These are phyloP conservation scores for Vombatus ursinus DNA, from an alignment of 2,113 vertebrate genomes.

Conservation along the genomic window DNA sequence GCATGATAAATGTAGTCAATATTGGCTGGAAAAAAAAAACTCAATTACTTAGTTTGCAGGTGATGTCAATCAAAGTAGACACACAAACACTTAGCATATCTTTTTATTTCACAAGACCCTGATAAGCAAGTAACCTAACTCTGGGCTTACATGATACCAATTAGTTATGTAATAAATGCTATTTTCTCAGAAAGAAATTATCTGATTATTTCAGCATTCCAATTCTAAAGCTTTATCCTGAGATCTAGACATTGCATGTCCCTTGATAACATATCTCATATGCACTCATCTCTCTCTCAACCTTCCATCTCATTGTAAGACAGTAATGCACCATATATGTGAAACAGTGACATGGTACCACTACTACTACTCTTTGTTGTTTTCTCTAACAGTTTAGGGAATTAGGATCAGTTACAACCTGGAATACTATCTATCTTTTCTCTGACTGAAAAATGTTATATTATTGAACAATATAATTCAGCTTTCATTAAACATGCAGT, in stretches of 20 bases:
- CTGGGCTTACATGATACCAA: slow-evolving; percentile 71
- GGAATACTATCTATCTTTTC: not conserved
- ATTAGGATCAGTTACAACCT: not conserved
- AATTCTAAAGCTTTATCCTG: not conserved
- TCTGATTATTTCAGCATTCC: slow-evolving; percentile 68
- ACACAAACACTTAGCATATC: slow-evolving; percentile 59
- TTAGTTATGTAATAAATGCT: slow-evolving; percentile 71
- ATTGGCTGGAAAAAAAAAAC: slow-evolving; percentile 75
- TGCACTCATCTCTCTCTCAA: not conserved
- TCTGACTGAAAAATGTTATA: not conserved
- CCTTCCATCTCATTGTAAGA: not conserved
- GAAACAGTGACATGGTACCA: not conserved
- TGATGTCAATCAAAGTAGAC: slow-evolving; percentile 79
- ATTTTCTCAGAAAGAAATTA: slow-evolving; percentile 59
- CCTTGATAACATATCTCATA: not conserved
- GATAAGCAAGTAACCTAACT: slow-evolving; percentile 72
- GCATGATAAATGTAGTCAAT: slow-evolving; percentile 78
- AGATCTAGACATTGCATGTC: not conserved
- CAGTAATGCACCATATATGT: not conserved
- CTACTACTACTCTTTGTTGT: fast-evolving
- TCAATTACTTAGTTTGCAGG: slow-evolving; percentile 69
- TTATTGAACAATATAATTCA: not conserved
- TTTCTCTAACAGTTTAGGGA: not conserved
- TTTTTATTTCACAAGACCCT: slow-evolving; percentile 62
- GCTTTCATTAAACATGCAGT: not conserved